Conservation (phyloP, 2,888 invertebrate species). For the Pachycephus smyrnensis region DNA sequence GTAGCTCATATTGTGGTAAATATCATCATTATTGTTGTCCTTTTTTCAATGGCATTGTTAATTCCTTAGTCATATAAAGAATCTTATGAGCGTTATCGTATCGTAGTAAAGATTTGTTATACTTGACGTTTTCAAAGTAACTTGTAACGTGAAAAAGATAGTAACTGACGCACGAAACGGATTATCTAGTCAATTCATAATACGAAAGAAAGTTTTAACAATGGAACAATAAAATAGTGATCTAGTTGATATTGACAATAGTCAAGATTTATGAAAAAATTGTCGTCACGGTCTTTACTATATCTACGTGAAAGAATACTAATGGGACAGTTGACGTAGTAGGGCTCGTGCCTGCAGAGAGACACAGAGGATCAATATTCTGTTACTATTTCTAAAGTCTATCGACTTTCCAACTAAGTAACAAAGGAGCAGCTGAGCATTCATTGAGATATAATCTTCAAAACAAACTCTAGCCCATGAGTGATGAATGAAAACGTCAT, state of each 20-base stretch:
- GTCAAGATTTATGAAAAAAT: background rate
- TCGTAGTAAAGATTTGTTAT: background rate
- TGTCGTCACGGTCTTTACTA: background rate
- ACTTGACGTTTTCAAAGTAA: background rate
- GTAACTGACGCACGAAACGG: background rate
- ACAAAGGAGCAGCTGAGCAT: background rate
- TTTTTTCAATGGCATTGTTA: slow-evolving; percentile 1
- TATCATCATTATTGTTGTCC: background rate
- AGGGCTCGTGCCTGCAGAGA: background rate
- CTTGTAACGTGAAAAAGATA: background rate
- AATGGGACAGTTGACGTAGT: background rate
- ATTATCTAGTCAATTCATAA: background rate
- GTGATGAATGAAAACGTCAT: background rate
- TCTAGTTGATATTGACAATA: background rate
- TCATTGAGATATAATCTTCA: background rate
- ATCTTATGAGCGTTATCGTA: background rate
- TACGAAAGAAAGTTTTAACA: background rate
- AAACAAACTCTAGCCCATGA: background rate
- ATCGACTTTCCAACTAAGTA: background rate
- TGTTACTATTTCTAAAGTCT: slow-evolving; percentile 44
- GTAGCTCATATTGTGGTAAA: background rate
- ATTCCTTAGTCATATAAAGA: slow-evolving; percentile 1
- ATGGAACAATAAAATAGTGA: background rate
- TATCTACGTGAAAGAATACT: background rate
- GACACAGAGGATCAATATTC: slow-evolving; percentile 42